Percentiles rank a stretch among this genome's conserved stretches.
Conservation (phyloP, 2,888 invertebrate species). For the Creontiades dilutus region DNA sequence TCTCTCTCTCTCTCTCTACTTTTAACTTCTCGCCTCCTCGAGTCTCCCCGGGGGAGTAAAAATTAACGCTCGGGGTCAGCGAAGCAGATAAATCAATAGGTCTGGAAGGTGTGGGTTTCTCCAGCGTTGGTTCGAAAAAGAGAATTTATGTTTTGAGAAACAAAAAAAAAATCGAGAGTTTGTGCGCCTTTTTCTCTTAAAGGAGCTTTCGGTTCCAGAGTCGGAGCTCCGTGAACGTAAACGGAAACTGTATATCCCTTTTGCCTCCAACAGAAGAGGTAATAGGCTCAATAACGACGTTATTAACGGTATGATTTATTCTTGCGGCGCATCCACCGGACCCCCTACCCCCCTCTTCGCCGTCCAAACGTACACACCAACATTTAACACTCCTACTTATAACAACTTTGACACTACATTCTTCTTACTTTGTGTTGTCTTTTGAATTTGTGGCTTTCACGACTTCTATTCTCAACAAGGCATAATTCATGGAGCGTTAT, state of each 20-base stretch:
- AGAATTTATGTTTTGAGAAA: constrained; percentile 59
- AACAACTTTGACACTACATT: constrained; percentile 24
- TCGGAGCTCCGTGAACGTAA: not conserved
- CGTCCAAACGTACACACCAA: constrained; percentile 21
- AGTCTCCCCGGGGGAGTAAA: constrained; percentile 44
- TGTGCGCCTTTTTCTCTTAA: constrained; percentile 20
- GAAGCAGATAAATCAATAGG: constrained; percentile 65
- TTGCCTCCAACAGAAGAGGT: constrained; percentile 60
- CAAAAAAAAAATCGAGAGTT: constrained; percentile 26
- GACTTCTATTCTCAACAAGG: constrained; percentile 32
- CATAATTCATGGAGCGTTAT: constrained; percentile 1
- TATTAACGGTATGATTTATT: constrained; percentile 68
- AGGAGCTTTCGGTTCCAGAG: not conserved
- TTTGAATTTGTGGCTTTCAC: constrained; percentile 52
- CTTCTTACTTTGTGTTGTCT: constrained; percentile 22
- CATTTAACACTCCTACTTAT: constrained; percentile 50
- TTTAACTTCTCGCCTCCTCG: constrained; percentile 59
- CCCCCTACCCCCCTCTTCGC: not conserved
- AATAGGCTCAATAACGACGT: constrained; percentile 70
- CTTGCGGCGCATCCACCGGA: not conserved
- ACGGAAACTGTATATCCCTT: constrained; percentile 55
- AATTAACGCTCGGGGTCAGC: constrained; percentile 39
- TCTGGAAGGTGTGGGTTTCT: constrained; percentile 58
- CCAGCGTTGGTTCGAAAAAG: constrained; percentile 32
- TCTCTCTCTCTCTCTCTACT: not conserved